A percentile compares a stretch with the other conserved stretches of the same genome.
These are phyloP conservation scores for Lampris incognitus DNA, from an alignment of 2,113 vertebrate species.

Conservation along the genomic window DNA sequence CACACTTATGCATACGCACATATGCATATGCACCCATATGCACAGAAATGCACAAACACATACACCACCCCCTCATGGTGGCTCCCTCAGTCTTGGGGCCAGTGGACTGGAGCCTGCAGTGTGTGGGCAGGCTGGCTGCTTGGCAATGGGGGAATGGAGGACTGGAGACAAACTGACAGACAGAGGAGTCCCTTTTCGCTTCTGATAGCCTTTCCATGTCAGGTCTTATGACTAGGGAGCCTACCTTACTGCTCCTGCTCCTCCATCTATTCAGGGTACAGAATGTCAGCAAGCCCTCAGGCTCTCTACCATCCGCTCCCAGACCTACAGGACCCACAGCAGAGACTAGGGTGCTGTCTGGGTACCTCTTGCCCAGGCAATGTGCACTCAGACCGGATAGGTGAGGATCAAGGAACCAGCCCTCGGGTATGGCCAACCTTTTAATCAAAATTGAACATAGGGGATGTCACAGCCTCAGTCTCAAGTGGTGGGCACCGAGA, in stretches of 20 bases:
- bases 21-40: too few relatives aligned
- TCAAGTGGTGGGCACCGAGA: slow-evolving; percentile 65
- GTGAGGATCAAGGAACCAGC: slow-evolving; percentile 27
- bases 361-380: slow-evolving; percentile 30
- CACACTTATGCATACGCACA: background rate
- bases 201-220: slow-evolving; percentile 76
- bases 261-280: slow-evolving; percentile 22
- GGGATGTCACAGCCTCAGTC: slow-evolving; percentile 57
- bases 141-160: slow-evolving; percentile 45
- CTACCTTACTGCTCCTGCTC: slow-evolving; percentile 48
- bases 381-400: slow-evolving; percentile 28
- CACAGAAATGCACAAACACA: background rate
- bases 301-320: slow-evolving; percentile 7
- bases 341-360: slow-evolving; percentile 14
- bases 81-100: slow-evolving; percentile 75
- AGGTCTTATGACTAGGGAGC: slow-evolving; percentile 35
- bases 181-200: slow-evolving; percentile 68
- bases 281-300: slow-evolving; percentile 7
- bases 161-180: slow-evolving; percentile 55
- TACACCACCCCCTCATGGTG: slow-evolving; percentile 68
- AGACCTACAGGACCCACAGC: slow-evolving; percentile 2
- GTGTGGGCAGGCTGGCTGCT: slow-evolving; percentile 73
- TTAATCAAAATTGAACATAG: slow-evolving; percentile 42
- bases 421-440: slow-evolving; percentile 46
- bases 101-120: slow-evolving; percentile 76